Base-by-base conservation (phyloP, 2,888 invertebrate species). In the Hipparchia sbordonii region DNA sequence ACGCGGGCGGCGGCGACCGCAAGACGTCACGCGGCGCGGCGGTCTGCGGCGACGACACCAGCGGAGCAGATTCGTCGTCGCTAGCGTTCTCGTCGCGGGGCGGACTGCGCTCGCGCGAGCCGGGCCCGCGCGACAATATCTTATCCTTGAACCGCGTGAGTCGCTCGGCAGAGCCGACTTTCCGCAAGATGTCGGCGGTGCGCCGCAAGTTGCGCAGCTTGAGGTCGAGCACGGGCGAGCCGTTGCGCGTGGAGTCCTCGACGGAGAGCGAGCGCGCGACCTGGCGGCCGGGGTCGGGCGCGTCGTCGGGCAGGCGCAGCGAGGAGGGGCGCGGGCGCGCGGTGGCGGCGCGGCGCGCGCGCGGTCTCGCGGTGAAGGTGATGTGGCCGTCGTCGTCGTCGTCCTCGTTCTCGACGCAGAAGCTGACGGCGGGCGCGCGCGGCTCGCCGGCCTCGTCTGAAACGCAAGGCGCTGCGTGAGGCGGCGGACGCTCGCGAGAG, bases 11-110 rank as follows among this genome's bases (percentile, higher is more conserved):
- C 77, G 76, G 81, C 75, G 77, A 77, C 69, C 73, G 75, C 78
- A 71, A 77, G 39, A 23, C 23, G 23, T 23, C 23, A 46, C 10
- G 52, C 71, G 66, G 39, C 73, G 68, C 60, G 72, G 54, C 68
- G 51, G 73, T 86, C 71, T 88, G 80, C 75, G 92, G 90, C 8
- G 94, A 93, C 77, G 94, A 93, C 77, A 94, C 94, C 7, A 96
- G 95, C 74, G 96, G 92, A 72, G 96, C 96, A 2, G 96, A 96
- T 78, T 95, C 95, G 82, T 96, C 96, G 84, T 96, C 96, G 83
- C 96, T 96, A 84, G 95, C 94, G 75, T 87, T 86, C 59, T 84
- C 77, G 63, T 88, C 88, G 75, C 87, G 88, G 74, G 82, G 76
- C 72, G 90, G 91, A 78, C 87, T 91, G 78, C 90, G 89, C 45